Evolutionary conservation across 2,888 invertebrate genomes (phyloP), one percentile per base, ranked within the genome.

Genomic region (Ctena decussata): DNA sequence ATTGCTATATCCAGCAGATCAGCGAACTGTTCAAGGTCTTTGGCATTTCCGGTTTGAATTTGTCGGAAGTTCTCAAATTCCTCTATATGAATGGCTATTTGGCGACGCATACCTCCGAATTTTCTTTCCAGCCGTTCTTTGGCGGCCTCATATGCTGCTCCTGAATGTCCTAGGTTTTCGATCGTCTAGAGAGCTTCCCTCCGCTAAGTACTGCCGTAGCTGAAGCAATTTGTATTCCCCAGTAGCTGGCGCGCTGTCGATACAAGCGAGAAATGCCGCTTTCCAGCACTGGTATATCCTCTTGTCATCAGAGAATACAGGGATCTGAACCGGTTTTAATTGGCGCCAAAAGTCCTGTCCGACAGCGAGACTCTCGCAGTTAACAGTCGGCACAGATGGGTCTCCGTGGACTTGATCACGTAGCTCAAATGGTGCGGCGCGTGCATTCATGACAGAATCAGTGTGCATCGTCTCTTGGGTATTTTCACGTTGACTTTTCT

Each of bases 101-200:
- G 27, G 21, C 78, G n/a, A 6, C 69, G 30, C 24, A 57, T 6
- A 15, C 77, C 72, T 27, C 73, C 82, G 77, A 3, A 82, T 46
- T 78, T 78, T 75, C 77, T 60, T 0, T 82, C 53, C 11, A 78
- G n/a, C 30, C 82, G 21, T 39, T 82, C 78, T 44, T 82, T 82
- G 32, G 78, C 74, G 1, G 70, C 69, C 18, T 70, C 81, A 70
- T 81, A 76, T 6, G 81, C 81, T 0, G n/a, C 18, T 1, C 12
- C 37, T 5, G 78, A 75, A 75, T 74, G 74, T n/a, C 83, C 83
- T 18, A 83, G 46, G 65, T 79, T 49, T 27, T 83, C 83, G 21
- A 78, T 78, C 0, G 71, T 60, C 46, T 79, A 35, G 27, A 53
- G 53, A 15, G 53, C 53, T 3, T 53, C 53, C 5, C 53, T n/a